Evolutionary conservation across 2,797 vertebrate genomes (phyloP).

Genomic region (Hipposideros larvatus): DNA sequence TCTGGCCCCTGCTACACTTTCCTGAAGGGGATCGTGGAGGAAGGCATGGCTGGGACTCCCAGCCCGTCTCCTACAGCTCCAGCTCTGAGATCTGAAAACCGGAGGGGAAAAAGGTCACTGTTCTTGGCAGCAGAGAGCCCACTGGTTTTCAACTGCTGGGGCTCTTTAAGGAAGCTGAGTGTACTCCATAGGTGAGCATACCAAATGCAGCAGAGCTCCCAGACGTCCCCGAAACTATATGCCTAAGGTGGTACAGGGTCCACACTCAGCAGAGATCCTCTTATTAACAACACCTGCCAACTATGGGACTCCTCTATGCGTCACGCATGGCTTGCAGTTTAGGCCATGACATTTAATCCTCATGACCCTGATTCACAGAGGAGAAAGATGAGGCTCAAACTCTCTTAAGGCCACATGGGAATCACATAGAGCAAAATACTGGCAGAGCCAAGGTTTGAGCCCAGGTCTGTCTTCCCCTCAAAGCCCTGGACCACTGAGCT

Average conservation of each 20-base stretch:
- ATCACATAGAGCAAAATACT: background rate
- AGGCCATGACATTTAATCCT: background rate
- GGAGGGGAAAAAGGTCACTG: background rate
- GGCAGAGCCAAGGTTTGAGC: background rate
- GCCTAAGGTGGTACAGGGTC: background rate
- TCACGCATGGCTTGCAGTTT: background rate
- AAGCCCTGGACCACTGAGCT: background rate
- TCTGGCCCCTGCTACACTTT: background rate
- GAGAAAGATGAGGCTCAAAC: background rate
- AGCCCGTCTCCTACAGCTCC: too few species aligned
- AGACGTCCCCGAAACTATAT: background rate
- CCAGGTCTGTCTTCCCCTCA: background rate
- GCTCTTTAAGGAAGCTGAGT: background rate
- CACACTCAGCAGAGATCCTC: background rate
- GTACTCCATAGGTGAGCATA: background rate
- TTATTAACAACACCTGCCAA: background rate
- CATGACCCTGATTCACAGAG: background rate
- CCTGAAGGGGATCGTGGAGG: background rate
- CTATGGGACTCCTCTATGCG: accelerated
- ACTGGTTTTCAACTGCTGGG: background rate
- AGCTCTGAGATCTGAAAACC: background rate
- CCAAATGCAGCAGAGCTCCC: background rate
- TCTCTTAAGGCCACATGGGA: background rate
- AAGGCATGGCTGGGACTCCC: too few species aligned
- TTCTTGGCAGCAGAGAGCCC: background rate